Conservation (phyloP, 2,113 vertebrate species). For the Calidris pugnax region DNA sequence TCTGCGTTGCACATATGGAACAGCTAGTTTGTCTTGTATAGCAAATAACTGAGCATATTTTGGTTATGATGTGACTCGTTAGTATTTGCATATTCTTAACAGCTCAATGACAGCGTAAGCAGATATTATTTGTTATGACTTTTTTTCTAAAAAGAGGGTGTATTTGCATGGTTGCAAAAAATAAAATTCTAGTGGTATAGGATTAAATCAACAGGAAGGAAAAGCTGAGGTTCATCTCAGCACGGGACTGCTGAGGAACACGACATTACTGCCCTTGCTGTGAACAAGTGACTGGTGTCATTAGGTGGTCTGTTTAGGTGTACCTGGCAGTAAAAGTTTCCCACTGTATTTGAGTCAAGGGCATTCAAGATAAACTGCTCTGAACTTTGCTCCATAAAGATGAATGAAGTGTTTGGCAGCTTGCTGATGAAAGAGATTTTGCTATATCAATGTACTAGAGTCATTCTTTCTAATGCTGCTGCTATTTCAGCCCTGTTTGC, state of each 20-base stretch:
- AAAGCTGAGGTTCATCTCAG: background rate
- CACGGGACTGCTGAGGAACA: background rate
- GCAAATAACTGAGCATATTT: background rate
- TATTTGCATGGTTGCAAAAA: background rate
- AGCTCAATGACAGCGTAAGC: background rate
- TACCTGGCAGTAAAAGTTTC: background rate
- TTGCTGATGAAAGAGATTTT: background rate
- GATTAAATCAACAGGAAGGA: background rate
- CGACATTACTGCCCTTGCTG: background rate
- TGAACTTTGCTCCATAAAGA: background rate
- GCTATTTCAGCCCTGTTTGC: background rate
- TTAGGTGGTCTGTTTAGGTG: background rate
- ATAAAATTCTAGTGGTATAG: background rate
- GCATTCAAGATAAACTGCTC: background rate
- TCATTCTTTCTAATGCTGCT: background rate
- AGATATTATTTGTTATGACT: background rate
- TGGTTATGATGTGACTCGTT: background rate
- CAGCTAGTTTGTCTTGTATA: background rate
- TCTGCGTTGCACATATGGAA: background rate
- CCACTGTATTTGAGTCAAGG: background rate
- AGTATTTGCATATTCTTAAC: background rate
- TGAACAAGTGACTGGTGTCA: background rate
- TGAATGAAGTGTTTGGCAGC: background rate
- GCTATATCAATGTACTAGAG: background rate
- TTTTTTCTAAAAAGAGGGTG: background rate